Percentiles rank a stretch among this genome's conserved stretches.
These are phyloP conservation scores for Cirrhinus mrigala DNA, from an alignment of 2,797 vertebrate species.

Conservation along the genomic window DNA sequence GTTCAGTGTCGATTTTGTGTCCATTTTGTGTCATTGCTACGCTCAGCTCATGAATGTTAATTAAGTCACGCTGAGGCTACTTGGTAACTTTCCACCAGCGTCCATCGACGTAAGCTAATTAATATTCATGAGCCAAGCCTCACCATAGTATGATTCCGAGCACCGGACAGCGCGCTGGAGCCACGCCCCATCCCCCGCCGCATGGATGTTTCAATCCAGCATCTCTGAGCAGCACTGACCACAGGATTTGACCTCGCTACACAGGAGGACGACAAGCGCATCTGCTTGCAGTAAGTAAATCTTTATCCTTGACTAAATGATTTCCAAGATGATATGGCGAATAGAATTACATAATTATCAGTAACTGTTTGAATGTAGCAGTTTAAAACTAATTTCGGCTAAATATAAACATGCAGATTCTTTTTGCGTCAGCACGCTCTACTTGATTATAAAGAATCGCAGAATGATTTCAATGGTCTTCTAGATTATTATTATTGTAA, in stretches of 20 bases:
- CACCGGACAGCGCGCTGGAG: constrained; percentile 67
- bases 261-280: constrained; percentile 38
- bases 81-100: constrained; percentile 1
- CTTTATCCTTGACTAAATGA: not conserved
- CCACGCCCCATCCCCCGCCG: constrained; percentile 69
- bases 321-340: not conserved
- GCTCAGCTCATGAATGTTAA: constrained; percentile 28
- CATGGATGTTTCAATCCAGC: constrained; percentile 78
- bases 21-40: constrained; percentile 53
- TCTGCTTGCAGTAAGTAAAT: constrained; percentile 69
- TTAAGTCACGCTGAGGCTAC: not conserved
- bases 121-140: constrained; percentile 19
- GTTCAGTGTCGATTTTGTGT: constrained; percentile 20
- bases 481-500: not conserved
- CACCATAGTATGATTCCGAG: constrained; percentile 42
- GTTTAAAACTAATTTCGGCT: constrained; percentile 14
- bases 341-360: not conserved
- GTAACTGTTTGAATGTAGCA: not conserved
- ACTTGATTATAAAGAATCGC: not conserved
- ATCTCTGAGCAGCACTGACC: constrained; percentile 67
- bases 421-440: not conserved
- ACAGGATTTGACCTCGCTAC: constrained; percentile 66
- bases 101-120: not conserved
- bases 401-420: not conserved
- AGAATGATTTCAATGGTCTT: not conserved